A percentile compares a stretch with the other conserved stretches of the same genome.
phyloP scores from a whole-genome alignment of 1,140 invertebrate species.

The Trypoxylus dichotomus region DNA sequence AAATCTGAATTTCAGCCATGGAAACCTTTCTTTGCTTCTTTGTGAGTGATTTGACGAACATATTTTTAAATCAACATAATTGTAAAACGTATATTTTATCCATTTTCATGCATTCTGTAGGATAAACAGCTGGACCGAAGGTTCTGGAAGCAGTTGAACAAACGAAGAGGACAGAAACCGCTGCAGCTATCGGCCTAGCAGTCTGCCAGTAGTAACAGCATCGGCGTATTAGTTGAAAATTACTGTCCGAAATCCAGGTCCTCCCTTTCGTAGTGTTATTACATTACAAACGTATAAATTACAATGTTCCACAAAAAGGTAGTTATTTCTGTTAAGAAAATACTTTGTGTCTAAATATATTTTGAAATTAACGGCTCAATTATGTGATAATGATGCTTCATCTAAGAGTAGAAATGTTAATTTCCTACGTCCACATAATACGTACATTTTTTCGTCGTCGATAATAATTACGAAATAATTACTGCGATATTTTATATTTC shows the following conservation, averaged over 20 bases:
- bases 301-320: background rate
- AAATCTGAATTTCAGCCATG: too few relatives aligned
- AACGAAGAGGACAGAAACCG: conserved; percentile 53
- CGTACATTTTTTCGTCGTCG: too few relatives aligned
- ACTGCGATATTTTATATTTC: too few relatives aligned
- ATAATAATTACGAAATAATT: too few relatives aligned
- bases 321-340: background rate
- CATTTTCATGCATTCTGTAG: conserved; percentile 39
- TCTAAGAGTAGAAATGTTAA: background rate
- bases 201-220: background rate
- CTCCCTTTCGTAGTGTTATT: background rate
- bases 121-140: conserved; percentile 59
- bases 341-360: conserved; percentile 9
- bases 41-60: too few relatives aligned
- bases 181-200: conserved; percentile 46
- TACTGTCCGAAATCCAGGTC: background rate
- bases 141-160: conserved; percentile 60
- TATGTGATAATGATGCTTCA: conserved; percentile 40
- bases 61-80: background rate
- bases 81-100: background rate
- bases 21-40: too few relatives aligned
- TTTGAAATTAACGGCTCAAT: conserved; percentile 38
- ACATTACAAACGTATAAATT: background rate
- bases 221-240: background rate
- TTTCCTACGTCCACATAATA: background rate